Evolutionary conservation across 2,797 vertebrate species (phyloP), one percentile per base, ranked within the genome.

Genomic region (Coregonus sp.): DNA sequence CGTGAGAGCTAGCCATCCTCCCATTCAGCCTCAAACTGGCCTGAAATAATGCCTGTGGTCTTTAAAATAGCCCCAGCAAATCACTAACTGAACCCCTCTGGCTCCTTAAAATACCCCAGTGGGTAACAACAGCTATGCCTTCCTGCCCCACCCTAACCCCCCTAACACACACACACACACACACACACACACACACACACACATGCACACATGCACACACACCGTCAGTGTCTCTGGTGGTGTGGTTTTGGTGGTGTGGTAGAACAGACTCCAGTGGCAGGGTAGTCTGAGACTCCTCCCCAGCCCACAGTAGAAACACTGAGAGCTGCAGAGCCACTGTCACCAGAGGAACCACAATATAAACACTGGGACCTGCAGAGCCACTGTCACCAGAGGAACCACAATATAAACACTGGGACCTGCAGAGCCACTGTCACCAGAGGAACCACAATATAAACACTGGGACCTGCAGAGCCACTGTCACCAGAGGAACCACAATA

Each of bases 71-170:
- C 82, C 80, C 61, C 73, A 37, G 75, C 68, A 84, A 88, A 83
- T 84, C 78, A 80, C 82, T 68, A 88, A 89, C 91, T 87, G 81
- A 89, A 80, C 76, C 84, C 78, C 73, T 86, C 78, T 67, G 75
- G 61, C 79, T 14, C 29, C 76, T 85, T 70, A 51, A 92, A 91
- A 90, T 89, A 90, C 84, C 77, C 52, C 0, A 81, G 71, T 70
- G 71, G 76, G 25, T 81, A 86, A 82, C 76, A 80, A 82, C 83
- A 85, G 71, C 65, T 79, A 54, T 80, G 82, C 77, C 81, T 71
- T 77, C 1, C 54, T 75, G 80, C 85, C 73, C 84, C 83, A 71
- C 85, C 87, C 82, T 35, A 80, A 71, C 79, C 85, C 85, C 31
- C 18, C 29, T 50, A 52, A 76, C 75, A 47, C 63, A 63, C 16